Base-by-base conservation (phyloP, 1,140 invertebrate genomes). In the Platyura marginata region DNA sequence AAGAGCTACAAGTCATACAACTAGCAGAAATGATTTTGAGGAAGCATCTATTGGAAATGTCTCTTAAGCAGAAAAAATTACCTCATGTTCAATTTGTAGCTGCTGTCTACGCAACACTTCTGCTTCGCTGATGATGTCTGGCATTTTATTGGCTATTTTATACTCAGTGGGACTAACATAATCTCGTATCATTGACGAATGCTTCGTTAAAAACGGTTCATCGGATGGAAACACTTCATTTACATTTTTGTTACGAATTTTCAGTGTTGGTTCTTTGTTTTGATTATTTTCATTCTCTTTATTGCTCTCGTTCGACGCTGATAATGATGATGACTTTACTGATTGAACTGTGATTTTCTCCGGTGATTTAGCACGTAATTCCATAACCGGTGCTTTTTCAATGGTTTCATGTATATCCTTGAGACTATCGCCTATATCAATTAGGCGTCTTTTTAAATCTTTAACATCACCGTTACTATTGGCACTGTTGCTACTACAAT, bases 91-190 rank as follows among this genome's bases (percentile, higher is more conserved):
- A 5, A 45, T 21, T 40, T 40, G n/a, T 25, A 47, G 21, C 44
- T 46, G 47, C 34, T 48, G 47, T n/a, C 45, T 25, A 22, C 47
- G 41, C 19, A 47, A 42, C 13, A 48, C 21, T 41, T 50, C 49
- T 13, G 48, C 40, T 41, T 50, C 47, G 41, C 44, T 48, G 16
- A 50, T 48, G 16, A 48, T 50, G 35, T 50, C 48, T 8, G 48
- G 48, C 48, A 50, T 50, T 21, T 21, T 40, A 40, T 13, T 29
- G 25, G 25, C 25, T n/a, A n/a, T n/a, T n/a, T n/a, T n/a, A n/a
- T n/a, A n/a, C n/a, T n/a, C n/a, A n/a, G n/a, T n/a, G 6, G 25
- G 25, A 29, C 25, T 29, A 6, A 29, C 25, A 13, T 29, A 29
- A 13, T 29, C 25, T 13, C 25, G 25, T 6, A 29, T 29, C 25